Base-by-base conservation (phyloP, 53 echinoderm and acorn worm genomes). In the Paelopatides confundens region DNA sequence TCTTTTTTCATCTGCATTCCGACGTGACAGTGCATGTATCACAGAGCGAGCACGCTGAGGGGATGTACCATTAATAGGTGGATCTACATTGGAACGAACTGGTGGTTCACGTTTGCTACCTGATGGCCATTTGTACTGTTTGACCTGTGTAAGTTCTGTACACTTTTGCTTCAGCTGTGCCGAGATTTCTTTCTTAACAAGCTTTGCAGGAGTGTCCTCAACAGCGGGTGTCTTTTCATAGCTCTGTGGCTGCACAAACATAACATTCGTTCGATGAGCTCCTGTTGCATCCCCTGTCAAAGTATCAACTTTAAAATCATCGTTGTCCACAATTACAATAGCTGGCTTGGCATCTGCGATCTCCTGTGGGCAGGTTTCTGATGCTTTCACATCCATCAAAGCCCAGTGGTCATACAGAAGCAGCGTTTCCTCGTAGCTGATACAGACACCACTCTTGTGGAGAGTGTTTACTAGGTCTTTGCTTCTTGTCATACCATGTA, bases 401-500 rank as follows among this genome's bases (percentile, higher is more conserved):
- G 69, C 89, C 82, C 89, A 89, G 49, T 27, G 31, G n/a, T n/a
- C n/a, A n/a, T n/a, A n/a, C 27, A 77, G 68, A 48, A 43, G 39
- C 17, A 89, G 82, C 35, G 66, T 32, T 46, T 90, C 90, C 12
- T 27, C 62, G 27, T 90, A 90, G 54, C 86, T 90, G 68, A 88
- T 88, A 58, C 88, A 43, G 24, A 88, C 33, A 81, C 88, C 88
- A 81, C 27, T 26, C 65, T 78, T 88, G 86, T 90, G 90, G 66
- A 86, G 76, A 15, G 66, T 66, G 63, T 90, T 86, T 9, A 90
- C 31, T 14, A 90, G 30, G 23, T 90, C 90, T 76, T 62, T 63
- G 40, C 90, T 90, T 33, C 63, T 90, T 29, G 90, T 86, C 90
- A 90, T 86, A 7, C 86, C 86, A 90, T 90, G 86, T 50, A 90